Evolutionary conservation across 2,113 vertebrate genomes (phyloP).

Genomic region (Aepyceros melampus): DNA sequence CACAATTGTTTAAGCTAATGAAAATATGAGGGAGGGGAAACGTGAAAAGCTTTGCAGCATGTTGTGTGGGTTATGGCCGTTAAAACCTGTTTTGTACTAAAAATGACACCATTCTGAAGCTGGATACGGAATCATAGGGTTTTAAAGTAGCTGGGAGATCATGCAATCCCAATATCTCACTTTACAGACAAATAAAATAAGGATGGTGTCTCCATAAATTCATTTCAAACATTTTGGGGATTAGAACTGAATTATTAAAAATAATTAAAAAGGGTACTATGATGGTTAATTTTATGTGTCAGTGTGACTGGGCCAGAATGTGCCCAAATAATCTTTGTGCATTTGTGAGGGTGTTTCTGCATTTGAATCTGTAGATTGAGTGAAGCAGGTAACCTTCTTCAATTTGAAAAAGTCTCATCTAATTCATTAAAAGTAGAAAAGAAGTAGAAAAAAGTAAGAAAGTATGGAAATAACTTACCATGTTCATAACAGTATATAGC

Average conservation of each 20-base stretch:
- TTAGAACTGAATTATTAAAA: background rate
- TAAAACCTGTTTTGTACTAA: background rate
- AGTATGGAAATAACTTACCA: background rate
- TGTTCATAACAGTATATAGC: background rate
- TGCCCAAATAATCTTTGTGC: background rate
- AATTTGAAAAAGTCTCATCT: background rate
- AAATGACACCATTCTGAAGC: background rate
- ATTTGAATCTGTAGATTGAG: background rate
- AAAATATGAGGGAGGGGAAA: background rate
- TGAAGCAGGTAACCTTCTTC: background rate
- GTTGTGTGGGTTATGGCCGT: background rate
- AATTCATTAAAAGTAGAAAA: background rate
- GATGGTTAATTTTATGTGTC: background rate
- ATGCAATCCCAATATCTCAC: background rate
- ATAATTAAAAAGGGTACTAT: background rate
- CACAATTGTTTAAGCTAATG: background rate
- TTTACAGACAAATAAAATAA: background rate
- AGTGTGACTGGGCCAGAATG: rapidly evolving
- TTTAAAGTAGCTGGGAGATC: background rate
- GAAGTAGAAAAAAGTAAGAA: background rate
- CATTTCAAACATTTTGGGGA: background rate
- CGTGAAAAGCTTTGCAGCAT: background rate
- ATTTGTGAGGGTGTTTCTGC: background rate
- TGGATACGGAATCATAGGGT: background rate
- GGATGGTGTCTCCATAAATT: background rate